Evolutionary conservation across 2,888 invertebrate species (phyloP), one percentile per base, ranked within the genome.

Genomic region (Ichneumoninae sp.): DNA sequence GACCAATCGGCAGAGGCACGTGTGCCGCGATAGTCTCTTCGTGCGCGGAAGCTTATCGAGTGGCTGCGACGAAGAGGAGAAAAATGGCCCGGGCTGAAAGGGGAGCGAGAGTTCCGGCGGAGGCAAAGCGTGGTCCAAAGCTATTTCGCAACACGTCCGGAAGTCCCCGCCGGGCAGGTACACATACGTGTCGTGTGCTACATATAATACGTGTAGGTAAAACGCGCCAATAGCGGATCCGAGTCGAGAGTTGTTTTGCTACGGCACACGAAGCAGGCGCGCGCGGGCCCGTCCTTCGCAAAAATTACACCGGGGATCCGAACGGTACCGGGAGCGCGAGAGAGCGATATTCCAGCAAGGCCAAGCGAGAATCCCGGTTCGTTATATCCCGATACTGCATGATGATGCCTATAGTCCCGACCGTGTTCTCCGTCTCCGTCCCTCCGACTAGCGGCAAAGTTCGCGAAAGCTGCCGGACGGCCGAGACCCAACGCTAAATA

Each of bases 291-390:
- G 80, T 80, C 84, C 84, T 85, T 85, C 79, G 72, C 76, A 80
- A 85, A 85, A 80, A 80, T 79, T 82, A 85, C 80, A 68, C 69
- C 33, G 82, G 50, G 76, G 66, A 82, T 82, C 65, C 76, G 76
- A 82, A 85, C 84, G 84, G 84, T 85, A 85, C 57, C 72, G 57
- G 16, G 66, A 70, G 40, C 69, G 60, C 66, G 54, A 65, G 40
- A 62, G 70, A 50, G 47, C 47, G 75, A 82, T 82, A 62, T 72
- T 79, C 54, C 68, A 77, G 76, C 84, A 85, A 85, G 84, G 84
- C 82, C 84, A 54, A 77, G 54, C 75, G 84, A 82, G 82, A 84
- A 82, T 62, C 65, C 78, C 70, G 81, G 81, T 81, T 57, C 84
- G 84, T 78, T 81, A 82, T 71, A 70, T 80, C 77, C 72, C 77